Evolutionary conservation across 2,888 invertebrate species (phyloP).

Genomic region (Eupithecia abbreviata): DNA sequence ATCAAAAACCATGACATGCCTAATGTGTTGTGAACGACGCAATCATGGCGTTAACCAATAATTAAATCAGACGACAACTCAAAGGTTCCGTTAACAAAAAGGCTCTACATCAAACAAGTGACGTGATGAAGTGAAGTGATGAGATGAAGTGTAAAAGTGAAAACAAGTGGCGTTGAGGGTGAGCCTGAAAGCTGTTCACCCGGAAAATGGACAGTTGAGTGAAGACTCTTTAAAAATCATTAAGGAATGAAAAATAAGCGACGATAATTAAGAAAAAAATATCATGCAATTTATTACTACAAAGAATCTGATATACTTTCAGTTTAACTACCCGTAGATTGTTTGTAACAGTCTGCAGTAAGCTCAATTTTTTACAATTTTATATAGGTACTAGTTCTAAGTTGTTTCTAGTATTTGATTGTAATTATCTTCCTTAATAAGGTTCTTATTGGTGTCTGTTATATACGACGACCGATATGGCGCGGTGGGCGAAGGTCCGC

Average conservation of each 20-base stretch:
- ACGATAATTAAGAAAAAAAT: background rate
- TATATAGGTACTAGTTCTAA: no score
- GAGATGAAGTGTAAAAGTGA: conserved; percentile 14
- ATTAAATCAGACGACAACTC: conserved; percentile 4
- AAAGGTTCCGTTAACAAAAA: background rate
- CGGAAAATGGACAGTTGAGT: conserved; percentile 12
- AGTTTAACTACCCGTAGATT: no score
- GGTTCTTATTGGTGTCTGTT: no score
- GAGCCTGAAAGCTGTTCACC: background rate
- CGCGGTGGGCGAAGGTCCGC: no score
- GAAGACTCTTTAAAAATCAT: background rate
- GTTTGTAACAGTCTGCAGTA: no score
- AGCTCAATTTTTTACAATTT: no score
- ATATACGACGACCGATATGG: no score
- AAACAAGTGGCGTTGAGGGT: conserved; percentile 11
- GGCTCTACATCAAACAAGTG: conserved; percentile 6
- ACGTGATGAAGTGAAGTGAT: conserved; percentile 2
- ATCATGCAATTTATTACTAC: no score
- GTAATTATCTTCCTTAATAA: no score
- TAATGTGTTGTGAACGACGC: background rate
- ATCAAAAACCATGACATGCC: background rate
- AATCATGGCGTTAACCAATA: background rate
- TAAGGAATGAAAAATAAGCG: background rate
- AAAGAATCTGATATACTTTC: no score
- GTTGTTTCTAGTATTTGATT: no score